Base-by-base conservation (phyloP, 2,888 invertebrate genomes). In the Coelopa pilipes region DNA sequence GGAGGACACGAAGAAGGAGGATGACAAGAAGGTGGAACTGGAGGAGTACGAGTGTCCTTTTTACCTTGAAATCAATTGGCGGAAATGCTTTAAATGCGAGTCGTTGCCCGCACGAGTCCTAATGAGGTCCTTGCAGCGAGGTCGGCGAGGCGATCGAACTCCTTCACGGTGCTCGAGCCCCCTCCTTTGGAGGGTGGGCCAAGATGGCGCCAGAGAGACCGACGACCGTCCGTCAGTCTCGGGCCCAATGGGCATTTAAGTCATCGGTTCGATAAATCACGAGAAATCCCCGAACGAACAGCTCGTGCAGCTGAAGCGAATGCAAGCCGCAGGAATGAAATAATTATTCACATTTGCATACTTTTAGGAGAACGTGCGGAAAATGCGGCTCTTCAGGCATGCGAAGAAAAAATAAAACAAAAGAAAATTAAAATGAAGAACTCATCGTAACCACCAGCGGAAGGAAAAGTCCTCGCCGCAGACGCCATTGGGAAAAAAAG, bases 281-380 rank as follows among this genome's bases (percentile, higher is more conserved):
- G 55, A 45, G 17, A 69, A 57, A 55, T 34, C 19, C 17, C 19
- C 34, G 24, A 57, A 24, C 45, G 57, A 57, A 55, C 69, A 55
- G n/a, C 34, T 34, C 34, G 57, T 69, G 69, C 69, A 69, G 55
- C 57, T 69, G 57, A 69, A 68, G 55, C 46, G 46, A 69, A 69
- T 57, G 57, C 69, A 46, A 55, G 69, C 55, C 55, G 17, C 55
- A 69, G 57, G 34, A 57, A 69, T 57, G 55, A 45, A 69, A 57
- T 69, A 69, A 66, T 49, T 55, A 49, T 55, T 9, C 34, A 45
- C 50, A 55, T 17, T 68, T 21, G 68, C 57, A 45, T 69, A 69
- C 45, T 57, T 69, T 57, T 57, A 34, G 69, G 50, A 55, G 57
- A 17, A 46, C 46, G 21, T 57, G 57, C 55, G 19, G 34, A 34